Conservation (phyloP, 2,888 invertebrate species). For the Crematogaster levior region DNA sequence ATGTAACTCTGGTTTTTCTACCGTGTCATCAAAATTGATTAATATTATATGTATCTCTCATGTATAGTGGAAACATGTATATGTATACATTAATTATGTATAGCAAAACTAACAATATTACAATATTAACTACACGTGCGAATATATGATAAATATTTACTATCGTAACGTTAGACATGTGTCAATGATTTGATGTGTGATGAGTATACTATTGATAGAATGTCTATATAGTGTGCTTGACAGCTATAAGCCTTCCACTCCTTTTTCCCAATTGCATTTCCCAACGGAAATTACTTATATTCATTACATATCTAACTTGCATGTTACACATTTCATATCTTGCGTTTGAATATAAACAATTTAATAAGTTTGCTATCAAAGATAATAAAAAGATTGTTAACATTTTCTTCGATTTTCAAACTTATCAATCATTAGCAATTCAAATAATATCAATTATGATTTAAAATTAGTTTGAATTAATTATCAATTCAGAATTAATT, state of each 20-base stretch:
- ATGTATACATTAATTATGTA: background rate
- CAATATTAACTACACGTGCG: conserved; percentile 20
- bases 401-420: background rate
- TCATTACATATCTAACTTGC: background rate
- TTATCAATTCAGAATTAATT: too few species aligned
- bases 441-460: background rate
- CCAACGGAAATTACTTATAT: conserved; percentile 45
- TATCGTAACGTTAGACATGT: background rate
- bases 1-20: conserved; percentile 4
- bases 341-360: background rate
- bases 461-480: background rate
- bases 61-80: background rate
- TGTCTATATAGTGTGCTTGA: conserved; percentile 8
- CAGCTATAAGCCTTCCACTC: background rate
- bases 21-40: background rate
- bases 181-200: conserved; percentile 26
- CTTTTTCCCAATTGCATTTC: background rate
- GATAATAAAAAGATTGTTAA: background rate
- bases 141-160: conserved; percentile 20
- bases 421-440: background rate
- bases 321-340: background rate
- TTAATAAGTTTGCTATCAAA: background rate
- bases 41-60: background rate
- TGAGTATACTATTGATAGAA: conserved; percentile 2
- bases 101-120: background rate